These are phyloP conservation scores for Anthophora plumipes DNA, from an alignment of 2,888 invertebrate species.

Conservation along the genomic window DNA sequence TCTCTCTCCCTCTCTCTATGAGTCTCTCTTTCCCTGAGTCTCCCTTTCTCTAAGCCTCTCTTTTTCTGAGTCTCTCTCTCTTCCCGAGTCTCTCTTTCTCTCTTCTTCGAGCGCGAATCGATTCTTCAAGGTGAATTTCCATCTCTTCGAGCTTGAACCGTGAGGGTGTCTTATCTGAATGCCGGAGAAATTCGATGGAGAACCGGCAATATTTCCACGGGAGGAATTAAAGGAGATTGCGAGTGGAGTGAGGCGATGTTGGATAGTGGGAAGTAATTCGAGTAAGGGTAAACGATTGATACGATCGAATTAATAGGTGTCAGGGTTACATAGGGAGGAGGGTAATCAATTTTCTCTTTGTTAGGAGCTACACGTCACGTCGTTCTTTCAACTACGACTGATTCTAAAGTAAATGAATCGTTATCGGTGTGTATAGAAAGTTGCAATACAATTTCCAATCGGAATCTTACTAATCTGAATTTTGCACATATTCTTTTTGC, in stretches of 20 bases:
- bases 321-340: not conserved
- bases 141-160: not conserved
- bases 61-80: no score
- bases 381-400: not conserved
- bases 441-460: no score
- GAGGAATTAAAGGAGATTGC: conserved; percentile 1
- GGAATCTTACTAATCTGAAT: no score
- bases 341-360: conserved; percentile 19
- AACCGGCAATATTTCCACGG: not conserved
- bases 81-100: not conserved
- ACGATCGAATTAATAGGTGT: conserved; percentile 29
- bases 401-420: no score
- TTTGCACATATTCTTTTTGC: no score
- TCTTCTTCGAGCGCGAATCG: conserved; percentile 32
- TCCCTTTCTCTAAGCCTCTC: not conserved
- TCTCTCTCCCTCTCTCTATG: no score
- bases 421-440: no score
- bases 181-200: not conserved
- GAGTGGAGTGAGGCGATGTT: not conserved
- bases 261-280: not conserved
- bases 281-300: conserved; percentile 17
- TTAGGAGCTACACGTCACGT: not conserved
- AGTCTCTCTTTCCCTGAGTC: not conserved
- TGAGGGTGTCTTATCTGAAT: not conserved
- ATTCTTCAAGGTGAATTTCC: conserved; percentile 17